Percentiles rank a stretch among this genome's conserved stretches.
These are phyloP conservation scores for Baronia brevicornis DNA, from an alignment of 2,888 invertebrate genomes.

Conservation along the genomic window DNA sequence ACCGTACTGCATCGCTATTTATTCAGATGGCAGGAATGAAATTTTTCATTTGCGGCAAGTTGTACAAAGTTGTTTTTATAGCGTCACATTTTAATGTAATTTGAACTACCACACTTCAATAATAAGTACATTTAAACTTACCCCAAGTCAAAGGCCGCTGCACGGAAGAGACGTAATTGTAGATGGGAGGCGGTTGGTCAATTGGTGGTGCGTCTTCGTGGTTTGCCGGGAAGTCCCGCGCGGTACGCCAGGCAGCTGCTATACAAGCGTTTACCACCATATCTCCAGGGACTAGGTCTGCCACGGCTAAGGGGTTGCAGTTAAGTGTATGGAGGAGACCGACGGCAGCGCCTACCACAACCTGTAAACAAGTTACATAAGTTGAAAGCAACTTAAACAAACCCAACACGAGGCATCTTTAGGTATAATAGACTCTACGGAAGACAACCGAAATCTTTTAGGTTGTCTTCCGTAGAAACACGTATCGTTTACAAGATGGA, in stretches of 20 bases:
- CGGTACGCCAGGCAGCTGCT: slow-evolving; percentile 79
- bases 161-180: slow-evolving; percentile 88
- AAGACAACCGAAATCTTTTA: no score
- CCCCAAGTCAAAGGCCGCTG: slow-evolving; percentile 88
- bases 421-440: no score
- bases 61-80: no score
- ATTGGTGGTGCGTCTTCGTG: slow-evolving; percentile 48
- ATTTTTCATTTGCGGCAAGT: no score
- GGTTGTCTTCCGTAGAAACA: no score
- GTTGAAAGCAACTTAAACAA: no score
- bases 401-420: no score
- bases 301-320: slow-evolving; percentile 76
- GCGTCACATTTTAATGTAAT: no score
- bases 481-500: no score
- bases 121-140: slow-evolving; percentile 26
- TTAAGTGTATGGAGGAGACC: slow-evolving; percentile 83
- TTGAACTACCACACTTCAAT: background rate
- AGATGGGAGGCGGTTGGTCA: slow-evolving; percentile 75
- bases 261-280: slow-evolving; percentile 84
- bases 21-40: no score
- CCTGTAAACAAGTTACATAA: slow-evolving; percentile 59
- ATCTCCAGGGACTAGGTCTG: slow-evolving; percentile 88
- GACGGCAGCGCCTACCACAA: slow-evolving; percentile 76
- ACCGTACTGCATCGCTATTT: no score
- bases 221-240: slow-evolving; percentile 51